A percentile compares a stretch with the other conserved stretches of the same genome.
Evolutionary conservation across 2,113 vertebrate genomes (phyloP).

Genomic region (Hylia prasina): DNA sequence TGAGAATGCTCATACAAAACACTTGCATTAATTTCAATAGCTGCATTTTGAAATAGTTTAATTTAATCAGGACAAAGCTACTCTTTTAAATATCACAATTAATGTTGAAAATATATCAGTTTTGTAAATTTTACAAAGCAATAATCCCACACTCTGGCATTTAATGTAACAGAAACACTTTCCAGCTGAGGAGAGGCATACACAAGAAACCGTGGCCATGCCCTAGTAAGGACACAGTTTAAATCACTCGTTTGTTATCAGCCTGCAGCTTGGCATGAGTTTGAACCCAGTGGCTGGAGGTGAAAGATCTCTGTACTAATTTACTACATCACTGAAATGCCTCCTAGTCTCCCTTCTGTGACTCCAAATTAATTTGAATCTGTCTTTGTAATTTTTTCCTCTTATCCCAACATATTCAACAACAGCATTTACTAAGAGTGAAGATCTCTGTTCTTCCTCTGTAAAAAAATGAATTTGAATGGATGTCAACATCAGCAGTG

Average conservation of each 20-base stretch:
- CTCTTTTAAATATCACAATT: neutral
- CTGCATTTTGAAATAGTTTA: neutral
- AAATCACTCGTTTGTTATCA: slow-evolving; percentile 5
- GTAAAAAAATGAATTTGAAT: neutral
- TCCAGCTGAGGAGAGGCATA: neutral
- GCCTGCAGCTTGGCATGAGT: neutral
- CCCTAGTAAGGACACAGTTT: neutral
- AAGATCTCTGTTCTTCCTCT: neutral
- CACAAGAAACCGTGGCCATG: neutral
- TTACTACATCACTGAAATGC: slow-evolving; percentile 37
- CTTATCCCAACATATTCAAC: neutral
- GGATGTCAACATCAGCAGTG: neutral
- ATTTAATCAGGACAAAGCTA: neutral
- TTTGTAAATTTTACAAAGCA: neutral
- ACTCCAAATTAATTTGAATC: slow-evolving; percentile 1
- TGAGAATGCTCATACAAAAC: neutral
- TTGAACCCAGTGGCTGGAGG: slow-evolving; percentile 30
- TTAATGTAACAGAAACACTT: neutral
- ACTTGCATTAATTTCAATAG: neutral
- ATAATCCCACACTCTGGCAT: neutral
- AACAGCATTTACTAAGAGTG: neutral
- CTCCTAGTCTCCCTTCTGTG: neutral
- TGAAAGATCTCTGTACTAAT: slow-evolving; percentile 37
- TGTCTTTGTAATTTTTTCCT: neutral
- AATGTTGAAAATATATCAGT: neutral